phyloP scores from a whole-genome alignment of 2,797 vertebrate species.

The Hoplostethus mediterraneus region DNA sequence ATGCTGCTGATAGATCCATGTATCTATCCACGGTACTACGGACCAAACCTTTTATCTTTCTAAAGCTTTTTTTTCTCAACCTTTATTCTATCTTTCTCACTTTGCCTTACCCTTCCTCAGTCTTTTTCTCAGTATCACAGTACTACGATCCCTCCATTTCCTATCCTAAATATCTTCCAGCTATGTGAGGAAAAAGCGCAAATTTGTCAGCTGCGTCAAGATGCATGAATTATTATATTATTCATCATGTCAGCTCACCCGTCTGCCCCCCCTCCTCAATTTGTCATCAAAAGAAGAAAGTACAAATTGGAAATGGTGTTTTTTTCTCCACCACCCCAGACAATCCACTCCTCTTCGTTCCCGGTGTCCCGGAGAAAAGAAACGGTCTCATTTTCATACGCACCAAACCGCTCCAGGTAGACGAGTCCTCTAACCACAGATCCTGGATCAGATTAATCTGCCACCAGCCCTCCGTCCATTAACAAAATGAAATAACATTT shows the following conservation, averaged over 20 bases:
- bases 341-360: conserved; percentile 56
- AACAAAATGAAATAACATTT: conserved; percentile 32
- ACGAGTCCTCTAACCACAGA: conserved; percentile 54
- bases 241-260: conserved; percentile 72
- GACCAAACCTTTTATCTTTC: background rate
- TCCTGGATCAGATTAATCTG: conserved; percentile 56
- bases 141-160: background rate
- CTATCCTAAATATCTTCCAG: conserved; percentile 22
- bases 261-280: conserved; percentile 45
- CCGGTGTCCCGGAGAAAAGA: conserved; percentile 48
- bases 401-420: conserved; percentile 58
- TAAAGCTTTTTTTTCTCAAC: background rate
- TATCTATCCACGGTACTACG: background rate
- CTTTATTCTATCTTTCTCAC: background rate
- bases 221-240: conserved; percentile 72
- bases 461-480: background rate
- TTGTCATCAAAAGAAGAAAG: conserved; percentile 46
- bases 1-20: conserved; percentile 49
- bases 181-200: conserved; percentile 70
- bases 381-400: conserved; percentile 65
- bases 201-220: conserved; percentile 76
- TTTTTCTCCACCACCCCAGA: conserved; percentile 35
- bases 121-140: background rate
- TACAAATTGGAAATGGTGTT: conserved; percentile 51
- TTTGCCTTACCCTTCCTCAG: background rate